Evolutionary conservation across 92 coral and sea anemone species (phyloP), one percentile per base, ranked within the genome.

Genomic region (Epizoanthus illoricatus): DNA sequence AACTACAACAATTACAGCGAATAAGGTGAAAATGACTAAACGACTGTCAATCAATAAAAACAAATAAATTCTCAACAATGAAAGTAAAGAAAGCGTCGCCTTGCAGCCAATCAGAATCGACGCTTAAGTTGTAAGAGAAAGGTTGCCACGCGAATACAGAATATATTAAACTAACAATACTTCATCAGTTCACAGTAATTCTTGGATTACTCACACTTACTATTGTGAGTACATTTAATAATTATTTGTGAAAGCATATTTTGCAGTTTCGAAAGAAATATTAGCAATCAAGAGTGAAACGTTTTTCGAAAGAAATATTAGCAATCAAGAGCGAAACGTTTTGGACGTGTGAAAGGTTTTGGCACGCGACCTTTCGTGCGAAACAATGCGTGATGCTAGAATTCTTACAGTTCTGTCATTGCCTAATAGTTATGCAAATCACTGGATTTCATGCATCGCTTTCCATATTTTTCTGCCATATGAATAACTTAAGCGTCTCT

Each of bases 281-380:
- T 78, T 28, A 43, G 71, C 43, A 62, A 43, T 43, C 5, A 24
- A n/a, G 13, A 63, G 28, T 10, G 2, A 20, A 78, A 78, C 15
- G 16, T 9, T n/a, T 10, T 21, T 78, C 39, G 41, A 61, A 43
- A 21, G 43, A 21, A 78, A 45, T 41, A 5, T 78, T 28, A 43
- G 71, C 43, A 62, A 43, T 43, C 4, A 24, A n/a, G 13, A 63
- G 28, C n/a, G 2, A 20, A 78, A 78, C 15, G 16, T 9, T n/a
- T 10, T 21, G 11, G 16, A 40, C 49, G 42, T 78, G 40, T 63
- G 21, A 61, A 19, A 1, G 8, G 13, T 20, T 59, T 16, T 78
- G 57, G 71, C 82, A 78, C 82, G 82, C 82, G 82, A 78, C 71
- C 64, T 78, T 78, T 78, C 82, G 82, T 78, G 82, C 70, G 36